Evolutionary conservation across 2,113 vertebrate genomes (phyloP), one percentile per base, ranked within the genome.

Genomic region (Mus spicilegus): DNA sequence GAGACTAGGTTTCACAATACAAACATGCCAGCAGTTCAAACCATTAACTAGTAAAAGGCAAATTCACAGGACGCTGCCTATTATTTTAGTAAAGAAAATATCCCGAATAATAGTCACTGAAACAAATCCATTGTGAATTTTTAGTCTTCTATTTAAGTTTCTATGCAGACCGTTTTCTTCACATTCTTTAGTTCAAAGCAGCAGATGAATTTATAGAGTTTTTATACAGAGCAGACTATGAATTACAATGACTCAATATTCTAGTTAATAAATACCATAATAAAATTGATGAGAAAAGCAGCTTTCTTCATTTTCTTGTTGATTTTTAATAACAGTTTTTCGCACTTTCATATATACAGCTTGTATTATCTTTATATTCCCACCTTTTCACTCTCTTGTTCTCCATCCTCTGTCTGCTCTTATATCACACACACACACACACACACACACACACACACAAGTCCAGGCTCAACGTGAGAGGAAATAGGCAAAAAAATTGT

Each of bases 11-110:
- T 85, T 94, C 80, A 97, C 95, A 97, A 95, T 67, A 86, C 86
- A 93, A 97, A 87, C 96, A 96, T 86, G 91, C 87, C 94, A 95
- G 49, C 51, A 96, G 39, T 93, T 95, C 94, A 96, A 95, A 91
- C 94, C 96, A 95, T 88, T 95, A 58, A 96, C 95, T 72, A 87
- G 75, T 80, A 86, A 94, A 56, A 94, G 84, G 54, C 24, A 89
- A 91, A 84, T 51, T 91, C 82, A 69, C 42, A 85, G 70, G 86
- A 85, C 67, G n/a, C 58, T 93, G 93, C 39, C 94, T 96, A 85
- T 42, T 89, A 87, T 73, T 75, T 96, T 94, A 51, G 26, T 17
- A 39, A 78, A 87, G 70, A 96, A 95, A 87, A 9, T 6, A 91
- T 88, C 78, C 76, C 72, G 76, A 94, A 76, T 72, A 89, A 91